Evolutionary conservation across 2,888 invertebrate genomes (phyloP), one percentile per base, ranked within the genome.

Genomic region (Autographa gamma): DNA sequence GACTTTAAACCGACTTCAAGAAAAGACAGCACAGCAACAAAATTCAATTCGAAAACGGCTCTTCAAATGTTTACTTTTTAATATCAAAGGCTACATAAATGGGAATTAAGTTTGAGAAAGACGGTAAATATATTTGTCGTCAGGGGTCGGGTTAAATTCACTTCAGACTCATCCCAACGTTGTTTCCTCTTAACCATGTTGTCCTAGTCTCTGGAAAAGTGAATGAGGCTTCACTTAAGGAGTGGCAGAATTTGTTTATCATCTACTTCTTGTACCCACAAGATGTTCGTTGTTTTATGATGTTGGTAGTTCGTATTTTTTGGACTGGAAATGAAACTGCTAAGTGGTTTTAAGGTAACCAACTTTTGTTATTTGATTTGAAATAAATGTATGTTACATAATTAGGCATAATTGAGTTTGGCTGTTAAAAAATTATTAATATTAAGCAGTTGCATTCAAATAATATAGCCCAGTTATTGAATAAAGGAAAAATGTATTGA

Each of bases 41-140:
- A 77, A 60, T 60, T 54, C 25, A 72, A 77, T 76, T 71, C 52
- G 32, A 54, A 2, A 41, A 56, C 18, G 48, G n/a, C 48, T 48
- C 7, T n/a, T 48, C 48, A 48, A 48, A 48, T 48, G 48, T 48
- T 48, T 48, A n/a, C 48, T 48, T 48, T 48, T 48, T 48, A 48
- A 48, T 48, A 48, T 48, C 48, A 48, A 48, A 48, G 48, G 48
- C 48, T 48, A 48, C 48, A 48, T 48, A 48, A 48, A 48, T n/a
- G 48, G 48, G 48, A 48, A 48, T 48, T 48, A 48, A 48, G n/a
- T 48, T 48, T 48, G 48, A 48, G n/a, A 56, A 56, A 56, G 54
- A 19, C 25, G 54, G 25, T 56, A 56, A 56, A 25, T 56, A 25
- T 56, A 14, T 56, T 56, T 56, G 13, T 25, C 54, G 54, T 56